Conservation (phyloP, 1,140 invertebrate species). For the Tachypleus tridentatus region DNA sequence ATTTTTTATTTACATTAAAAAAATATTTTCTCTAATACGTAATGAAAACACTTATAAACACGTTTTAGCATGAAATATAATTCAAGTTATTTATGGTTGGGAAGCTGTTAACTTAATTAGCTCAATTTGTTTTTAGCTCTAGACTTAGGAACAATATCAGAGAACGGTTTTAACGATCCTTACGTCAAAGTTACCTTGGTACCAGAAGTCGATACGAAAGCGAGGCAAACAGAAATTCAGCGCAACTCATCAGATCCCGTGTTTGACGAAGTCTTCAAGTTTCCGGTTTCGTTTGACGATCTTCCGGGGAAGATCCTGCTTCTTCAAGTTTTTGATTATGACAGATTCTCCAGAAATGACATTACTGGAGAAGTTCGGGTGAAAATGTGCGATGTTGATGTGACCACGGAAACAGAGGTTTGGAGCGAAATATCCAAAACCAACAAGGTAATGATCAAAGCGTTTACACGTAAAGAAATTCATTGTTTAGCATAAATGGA, state of each 20-base stretch:
- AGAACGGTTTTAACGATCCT: conserved; percentile 73
- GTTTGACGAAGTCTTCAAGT: conserved; percentile 38
- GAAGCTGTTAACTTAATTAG: no score
- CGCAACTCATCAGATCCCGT: conserved; percentile 33
- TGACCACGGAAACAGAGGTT: conserved; percentile 16
- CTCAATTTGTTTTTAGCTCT: conserved; percentile 46
- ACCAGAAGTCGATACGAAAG: conserved; percentile 34
- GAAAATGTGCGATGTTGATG: conserved; percentile 15
- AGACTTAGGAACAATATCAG: conserved; percentile 61
- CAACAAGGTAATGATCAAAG: conserved; percentile 45
- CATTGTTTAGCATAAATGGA: no score
- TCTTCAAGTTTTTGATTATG: conserved; percentile 81
- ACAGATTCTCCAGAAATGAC: conserved; percentile 75
- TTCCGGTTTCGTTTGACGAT: conserved; percentile 38
- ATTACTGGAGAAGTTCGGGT: conserved; percentile 61
- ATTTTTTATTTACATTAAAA: no score
- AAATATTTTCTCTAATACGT: no score
- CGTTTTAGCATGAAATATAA: no score
- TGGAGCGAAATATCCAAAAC: conserved; percentile 32
- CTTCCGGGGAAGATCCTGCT: conserved; percentile 44
- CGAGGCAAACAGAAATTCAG: conserved; percentile 36
- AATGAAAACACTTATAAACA: no score
- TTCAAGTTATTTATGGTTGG: no score
- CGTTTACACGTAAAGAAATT: no score
- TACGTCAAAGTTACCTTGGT: conserved; percentile 48